Percentiles rank a stretch among this genome's conserved stretches.
These are phyloP conservation scores for Xenus cinereus DNA, from an alignment of 2,113 vertebrate genomes.

Conservation along the genomic window DNA sequence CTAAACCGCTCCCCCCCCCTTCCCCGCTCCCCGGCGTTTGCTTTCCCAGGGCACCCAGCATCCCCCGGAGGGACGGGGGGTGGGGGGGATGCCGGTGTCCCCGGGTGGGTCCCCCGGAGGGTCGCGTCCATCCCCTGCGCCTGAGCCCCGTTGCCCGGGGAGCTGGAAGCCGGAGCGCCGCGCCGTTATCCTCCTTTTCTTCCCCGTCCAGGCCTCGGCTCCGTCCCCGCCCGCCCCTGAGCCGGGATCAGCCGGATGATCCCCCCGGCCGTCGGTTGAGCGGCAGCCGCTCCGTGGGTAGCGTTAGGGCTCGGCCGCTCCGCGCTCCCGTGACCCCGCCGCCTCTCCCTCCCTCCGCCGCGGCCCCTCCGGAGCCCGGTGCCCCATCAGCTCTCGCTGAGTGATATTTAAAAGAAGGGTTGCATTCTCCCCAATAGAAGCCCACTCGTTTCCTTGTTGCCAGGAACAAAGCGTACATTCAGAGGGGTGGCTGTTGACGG, in stretches of 20 bases:
- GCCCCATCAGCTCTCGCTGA: constrained; percentile 61
- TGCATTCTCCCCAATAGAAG: constrained; percentile 77
- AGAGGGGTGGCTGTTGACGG: constrained; percentile 71
- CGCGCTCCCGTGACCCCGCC: constrained; percentile 31
- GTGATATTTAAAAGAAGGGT: constrained; percentile 79
- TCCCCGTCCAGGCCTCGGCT: constrained; percentile 2
- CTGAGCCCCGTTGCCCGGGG: neutral
- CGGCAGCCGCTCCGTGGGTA: constrained; percentile 56
- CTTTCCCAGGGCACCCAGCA: neutral
- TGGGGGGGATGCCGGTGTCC: neutral
- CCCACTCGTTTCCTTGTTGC: constrained; percentile 77
- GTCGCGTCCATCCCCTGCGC: accelerated
- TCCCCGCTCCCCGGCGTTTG: neutral
- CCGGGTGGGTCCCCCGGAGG: neutral
- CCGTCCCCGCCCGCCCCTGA: constrained; percentile 43
- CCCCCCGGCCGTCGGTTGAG: constrained; percentile 50
- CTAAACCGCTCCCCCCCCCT: neutral
- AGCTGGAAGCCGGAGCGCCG: too few relatives aligned
- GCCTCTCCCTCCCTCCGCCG: neutral
- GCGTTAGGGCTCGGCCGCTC: neutral
- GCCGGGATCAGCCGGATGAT: constrained; percentile 71
- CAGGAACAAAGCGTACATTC: constrained; percentile 80
- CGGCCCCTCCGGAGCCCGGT: constrained; percentile 53
- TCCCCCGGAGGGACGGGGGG: neutral
- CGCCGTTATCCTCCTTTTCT: constrained; percentile 30